Conservation (phyloP, 2,888 invertebrate species). For the Meghimatium bilineatum region DNA sequence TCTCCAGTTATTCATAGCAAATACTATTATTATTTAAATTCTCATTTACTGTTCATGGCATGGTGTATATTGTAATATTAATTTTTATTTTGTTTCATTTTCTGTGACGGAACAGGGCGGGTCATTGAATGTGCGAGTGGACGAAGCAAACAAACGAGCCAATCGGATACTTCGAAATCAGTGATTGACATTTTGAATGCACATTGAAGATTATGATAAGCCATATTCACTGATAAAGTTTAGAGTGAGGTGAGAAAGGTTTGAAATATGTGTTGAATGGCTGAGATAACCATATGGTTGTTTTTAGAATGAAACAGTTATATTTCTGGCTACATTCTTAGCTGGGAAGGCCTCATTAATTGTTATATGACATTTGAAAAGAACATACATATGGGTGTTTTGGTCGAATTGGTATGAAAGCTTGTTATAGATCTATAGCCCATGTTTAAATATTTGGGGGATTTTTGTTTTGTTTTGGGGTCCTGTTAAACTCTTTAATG, state of each 20-base stretch:
- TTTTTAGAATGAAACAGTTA: not conserved
- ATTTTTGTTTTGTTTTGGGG: no score
- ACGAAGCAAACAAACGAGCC: constrained; percentile 71
- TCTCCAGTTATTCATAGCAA: not conserved
- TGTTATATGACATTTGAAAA: no score
- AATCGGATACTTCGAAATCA: constrained; percentile 70
- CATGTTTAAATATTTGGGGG: no score
- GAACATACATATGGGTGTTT: no score
- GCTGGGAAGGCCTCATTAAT: no score
- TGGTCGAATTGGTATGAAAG: no score
- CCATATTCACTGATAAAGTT: not conserved
- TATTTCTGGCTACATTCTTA: not conserved
- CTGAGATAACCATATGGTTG: not conserved
- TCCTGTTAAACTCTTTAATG: no score
- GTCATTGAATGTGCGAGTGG: constrained; percentile 69
- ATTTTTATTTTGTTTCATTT: constrained; percentile 51
- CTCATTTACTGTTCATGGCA: constrained; percentile 37
- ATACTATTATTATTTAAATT: no score
- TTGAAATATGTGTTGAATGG: not conserved
- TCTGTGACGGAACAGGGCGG: constrained; percentile 59
- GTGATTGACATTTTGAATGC: constrained; percentile 52
- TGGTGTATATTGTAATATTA: constrained; percentile 39
- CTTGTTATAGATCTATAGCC: no score
- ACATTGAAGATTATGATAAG: constrained; percentile 13
- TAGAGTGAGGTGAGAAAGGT: not conserved